A percentile compares a stretch with the other conserved stretches of the same genome.
Conservation (phyloP, 1,140 invertebrate genomes). For the Cepaea nemoralis region DNA sequence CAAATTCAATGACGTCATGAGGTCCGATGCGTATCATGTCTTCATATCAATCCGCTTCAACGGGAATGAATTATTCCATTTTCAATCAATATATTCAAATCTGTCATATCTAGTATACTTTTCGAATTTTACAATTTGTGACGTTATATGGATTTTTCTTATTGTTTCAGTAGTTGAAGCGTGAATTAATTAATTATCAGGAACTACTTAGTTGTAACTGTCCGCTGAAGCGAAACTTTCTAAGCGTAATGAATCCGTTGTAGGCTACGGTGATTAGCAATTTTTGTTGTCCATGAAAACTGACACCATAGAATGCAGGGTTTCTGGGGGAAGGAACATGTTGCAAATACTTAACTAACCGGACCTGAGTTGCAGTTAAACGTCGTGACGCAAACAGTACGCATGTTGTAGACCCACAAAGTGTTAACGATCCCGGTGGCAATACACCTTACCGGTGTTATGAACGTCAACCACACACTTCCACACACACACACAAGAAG, state of each 20-base stretch:
- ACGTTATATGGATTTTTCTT: background rate
- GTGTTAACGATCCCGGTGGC: too few relatives aligned
- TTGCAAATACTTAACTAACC: too few relatives aligned
- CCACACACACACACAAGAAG: too few relatives aligned
- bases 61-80: background rate
- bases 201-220: background rate
- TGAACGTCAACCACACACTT: too few relatives aligned
- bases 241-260: background rate
- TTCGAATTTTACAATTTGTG: background rate
- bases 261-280: background rate
- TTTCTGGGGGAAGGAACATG: too few relatives aligned
- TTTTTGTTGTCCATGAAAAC: background rate
- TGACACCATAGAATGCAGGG: too few relatives aligned
- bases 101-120: background rate
- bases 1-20: conserved; percentile 17
- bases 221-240: background rate
- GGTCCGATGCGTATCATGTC: background rate
- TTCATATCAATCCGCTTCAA: background rate
- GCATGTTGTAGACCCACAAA: too few relatives aligned
- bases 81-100: background rate
- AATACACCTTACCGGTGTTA: too few relatives aligned
- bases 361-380: too few relatives aligned
- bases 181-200: background rate
- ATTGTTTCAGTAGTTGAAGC: background rate
- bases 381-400: too few relatives aligned